phyloP scores from a whole-genome alignment of 2,797 vertebrate genomes.

The Harpagifer antarcticus region DNA sequence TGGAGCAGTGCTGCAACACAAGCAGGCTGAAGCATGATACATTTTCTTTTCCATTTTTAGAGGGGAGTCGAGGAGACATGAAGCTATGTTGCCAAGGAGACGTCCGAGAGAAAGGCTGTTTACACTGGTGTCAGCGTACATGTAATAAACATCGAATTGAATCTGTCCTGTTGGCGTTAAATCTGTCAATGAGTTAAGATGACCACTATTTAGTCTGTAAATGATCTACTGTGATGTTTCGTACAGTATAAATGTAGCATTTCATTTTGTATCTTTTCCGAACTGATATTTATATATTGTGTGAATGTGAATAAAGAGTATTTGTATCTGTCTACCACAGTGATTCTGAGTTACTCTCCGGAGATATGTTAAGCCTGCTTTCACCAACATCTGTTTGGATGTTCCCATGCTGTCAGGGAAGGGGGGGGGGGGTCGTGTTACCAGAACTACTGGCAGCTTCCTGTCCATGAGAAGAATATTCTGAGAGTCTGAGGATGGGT shows the following conservation, averaged over 20 bases:
- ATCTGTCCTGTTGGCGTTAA: conserved; percentile 19
- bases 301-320: conserved; percentile 49
- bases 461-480: conserved; percentile 25
- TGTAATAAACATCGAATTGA: not conserved
- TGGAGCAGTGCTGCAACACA: no score
- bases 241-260: conserved; percentile 35
- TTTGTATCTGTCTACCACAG: not conserved
- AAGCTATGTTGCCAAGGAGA: conserved; percentile 8
- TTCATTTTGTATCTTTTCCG: conserved; percentile 19
- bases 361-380: not conserved
- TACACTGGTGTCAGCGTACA: not conserved
- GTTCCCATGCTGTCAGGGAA: conserved; percentile 36
- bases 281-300: conserved; percentile 45
- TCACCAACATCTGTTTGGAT: conserved; percentile 15
- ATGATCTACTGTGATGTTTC: conserved; percentile 25
- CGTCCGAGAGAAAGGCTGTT: conserved; percentile 12
- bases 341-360: conserved; percentile 9
- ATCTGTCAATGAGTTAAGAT: conserved; percentile 2
- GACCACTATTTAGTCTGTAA: conserved; percentile 11
- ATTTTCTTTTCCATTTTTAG: conserved; percentile 22
- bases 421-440: conserved; percentile 22
- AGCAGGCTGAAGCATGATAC: not conserved
- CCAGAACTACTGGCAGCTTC: conserved; percentile 39
- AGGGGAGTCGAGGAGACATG: conserved; percentile 23
- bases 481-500: conserved; percentile 23